Base-by-base conservation (phyloP, 2,888 invertebrate genomes). In the Eristalis arbustorum region DNA sequence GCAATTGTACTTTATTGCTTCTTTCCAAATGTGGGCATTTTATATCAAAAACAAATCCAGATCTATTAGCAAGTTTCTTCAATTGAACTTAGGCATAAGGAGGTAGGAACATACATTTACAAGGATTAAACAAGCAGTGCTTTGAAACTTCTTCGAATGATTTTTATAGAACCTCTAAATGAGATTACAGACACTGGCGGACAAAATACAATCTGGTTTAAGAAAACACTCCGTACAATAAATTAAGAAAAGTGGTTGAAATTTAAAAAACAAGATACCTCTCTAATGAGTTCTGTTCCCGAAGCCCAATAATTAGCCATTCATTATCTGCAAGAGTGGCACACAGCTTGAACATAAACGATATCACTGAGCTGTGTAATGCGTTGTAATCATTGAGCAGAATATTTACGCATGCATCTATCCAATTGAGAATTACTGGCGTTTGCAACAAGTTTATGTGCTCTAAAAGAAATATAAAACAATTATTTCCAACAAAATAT, bases 331-430 rank as follows among this genome's bases (percentile, higher is more conserved):
- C 94, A 25, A 95, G 91, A 22, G 95, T 91, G n/a, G 95, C 95
- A 3, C 95, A 93, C 8, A 96, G 91, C 89, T 95, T 95, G 10
- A 95, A 91, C 49, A 95, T 93, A 88, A 97, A 96, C 5, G 95
- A 93, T n/a, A 93, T 91, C 5, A 95, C 91, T 75, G 93, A 91
- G 56, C 93, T 92, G 61, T 94, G 93, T 1, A 94, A 92, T 64
- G 89, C 89, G 14, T 84, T 87, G 22, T 90, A 89, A 56, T 91
- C 91, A 18, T 90, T 90, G 72, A 91, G 91, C 90, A 94, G 92
- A 40, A 93, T 83, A 8, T 90, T 90, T 0, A 93, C 89, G 31
- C 93, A 93, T 67, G 91, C 90, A 85, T 93, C 91, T 22, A 94
- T 90, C 94, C 94, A 94, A 67, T 92, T 91, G 10, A 90, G 85